Base-by-base conservation (phyloP, 2,797 vertebrate genomes). In the Alcedo atthis region DNA sequence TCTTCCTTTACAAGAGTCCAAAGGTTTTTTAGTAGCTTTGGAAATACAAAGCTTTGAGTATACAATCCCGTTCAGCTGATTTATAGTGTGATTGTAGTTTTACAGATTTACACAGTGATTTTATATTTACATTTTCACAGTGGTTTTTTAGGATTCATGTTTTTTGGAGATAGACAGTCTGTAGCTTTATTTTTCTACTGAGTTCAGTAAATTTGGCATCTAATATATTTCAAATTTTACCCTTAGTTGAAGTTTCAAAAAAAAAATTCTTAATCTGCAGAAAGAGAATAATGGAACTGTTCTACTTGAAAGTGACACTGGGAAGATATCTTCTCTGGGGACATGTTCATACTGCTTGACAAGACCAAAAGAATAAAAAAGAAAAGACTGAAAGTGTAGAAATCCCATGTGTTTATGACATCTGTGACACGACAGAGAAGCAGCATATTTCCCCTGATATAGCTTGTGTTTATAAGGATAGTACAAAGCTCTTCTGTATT, bases 261-360 rank as follows among this genome's bases (percentile, higher is more conserved):
- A 40, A 40, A 40, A 48, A 48, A 40, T n/a, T 53, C 82, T 62
- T 61, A 76, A 64, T 86, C 61, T 85, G 68, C 61, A 57, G 61
- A 45, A 78, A 46, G 61, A 58, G 62, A 91, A 90, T 71, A 90
- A 91, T 40, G 17, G 70, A 49, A 83, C 11, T 77, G 55, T 51
- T 81, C 8, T 32, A 69, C 70, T 88, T 89, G 81, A 90, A 94
- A 95, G 86, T 53, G 71, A 14, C 64, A 4, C 49, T 43, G 61
- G 48, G 64, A 90, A 74, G 61, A 64, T 37, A 58, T 15, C 42
- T 94, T n/a, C 89, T 94, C 92, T 70, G 62, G 86, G 79, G 92
- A 92, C 69, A 26, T 0, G 28, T 49, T 86, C 62, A 9, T 43
- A 58, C 55, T 66, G 67, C 77, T 74, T 49, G 75, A 49, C 45